Evolutionary conservation across 92 coral and sea anemone species (phyloP).

Genomic region (Porites divaricata): DNA sequence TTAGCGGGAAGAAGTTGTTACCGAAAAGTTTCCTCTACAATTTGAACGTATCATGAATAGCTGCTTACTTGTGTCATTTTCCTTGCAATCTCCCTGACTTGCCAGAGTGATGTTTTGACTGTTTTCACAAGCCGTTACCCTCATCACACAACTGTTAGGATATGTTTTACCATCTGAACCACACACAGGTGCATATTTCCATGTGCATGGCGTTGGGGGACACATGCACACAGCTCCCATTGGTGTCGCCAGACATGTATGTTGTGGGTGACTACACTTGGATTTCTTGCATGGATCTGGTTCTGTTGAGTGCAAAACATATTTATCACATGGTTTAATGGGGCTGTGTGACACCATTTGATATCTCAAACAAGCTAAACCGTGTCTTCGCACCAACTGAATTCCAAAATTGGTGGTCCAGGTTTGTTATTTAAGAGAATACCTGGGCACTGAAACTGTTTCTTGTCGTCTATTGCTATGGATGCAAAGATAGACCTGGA

Average conservation of each 20-base stretch:
- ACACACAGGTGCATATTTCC: constrained; percentile 73
- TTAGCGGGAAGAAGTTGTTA: no score
- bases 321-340: neutral
- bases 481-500: no score
- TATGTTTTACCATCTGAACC: constrained; percentile 89
- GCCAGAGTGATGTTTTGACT: constrained; percentile 38
- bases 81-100: constrained; percentile 39
- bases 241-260: constrained; percentile 53
- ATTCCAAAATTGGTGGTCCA: no score
- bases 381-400: no score
- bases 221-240: constrained; percentile 66
- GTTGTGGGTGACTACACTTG: constrained; percentile 76
- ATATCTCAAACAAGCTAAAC: no score
- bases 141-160: constrained; percentile 72
- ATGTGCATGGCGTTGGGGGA: constrained; percentile 49
- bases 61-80: constrained; percentile 29
- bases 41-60: neutral
- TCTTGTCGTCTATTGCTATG: no score
- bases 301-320: neutral
- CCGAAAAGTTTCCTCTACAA: neutral
- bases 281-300: constrained; percentile 72
- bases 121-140: constrained; percentile 70
- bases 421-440: no score
- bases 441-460: no score
- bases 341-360: no score